These are phyloP conservation scores for Pantelozetes paolii DNA, from an alignment of 2,888 invertebrate genomes.

Conservation along the genomic window DNA sequence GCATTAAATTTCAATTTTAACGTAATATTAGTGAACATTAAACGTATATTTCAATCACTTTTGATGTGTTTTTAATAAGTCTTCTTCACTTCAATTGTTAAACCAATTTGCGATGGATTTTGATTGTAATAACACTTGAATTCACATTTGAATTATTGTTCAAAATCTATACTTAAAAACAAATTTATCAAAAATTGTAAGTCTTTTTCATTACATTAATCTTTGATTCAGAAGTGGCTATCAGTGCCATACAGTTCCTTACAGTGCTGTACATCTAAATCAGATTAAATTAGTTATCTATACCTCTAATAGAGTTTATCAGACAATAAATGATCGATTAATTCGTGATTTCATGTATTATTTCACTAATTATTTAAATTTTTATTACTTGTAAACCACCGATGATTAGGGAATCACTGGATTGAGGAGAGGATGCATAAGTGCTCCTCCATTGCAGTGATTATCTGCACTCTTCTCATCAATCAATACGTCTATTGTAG, in stretches of 20 bases:
- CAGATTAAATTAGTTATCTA: background rate
- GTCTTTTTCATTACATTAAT: background rate
- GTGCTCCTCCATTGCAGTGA: constrained; percentile 30
- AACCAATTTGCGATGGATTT: constrained; percentile 1
- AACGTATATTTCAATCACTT: background rate
- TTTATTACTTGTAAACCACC: background rate
- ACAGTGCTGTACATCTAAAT: too few species aligned
- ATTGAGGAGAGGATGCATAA: constrained; percentile 26
- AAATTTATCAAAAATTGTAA: constrained; percentile 23
- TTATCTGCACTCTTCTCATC: constrained; percentile 9
- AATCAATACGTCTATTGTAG: constrained; percentile 14
- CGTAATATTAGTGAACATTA: too few species aligned
- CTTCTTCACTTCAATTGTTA: background rate
- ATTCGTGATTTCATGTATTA: background rate
- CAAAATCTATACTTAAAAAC: constrained; percentile 5
- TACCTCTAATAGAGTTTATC: background rate
- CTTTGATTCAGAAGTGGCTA: background rate
- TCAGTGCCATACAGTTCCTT: background rate
- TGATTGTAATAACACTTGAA: background rate
- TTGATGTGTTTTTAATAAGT: background rate
- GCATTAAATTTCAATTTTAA: too few species aligned
- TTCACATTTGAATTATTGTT: background rate
- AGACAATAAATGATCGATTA: background rate
- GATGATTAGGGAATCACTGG: constrained; percentile 14
- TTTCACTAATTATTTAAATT: background rate